Evolutionary conservation across 2,888 invertebrate genomes (phyloP), one percentile per base, ranked within the genome.

Genomic region (Daptonema setosum): DNA sequence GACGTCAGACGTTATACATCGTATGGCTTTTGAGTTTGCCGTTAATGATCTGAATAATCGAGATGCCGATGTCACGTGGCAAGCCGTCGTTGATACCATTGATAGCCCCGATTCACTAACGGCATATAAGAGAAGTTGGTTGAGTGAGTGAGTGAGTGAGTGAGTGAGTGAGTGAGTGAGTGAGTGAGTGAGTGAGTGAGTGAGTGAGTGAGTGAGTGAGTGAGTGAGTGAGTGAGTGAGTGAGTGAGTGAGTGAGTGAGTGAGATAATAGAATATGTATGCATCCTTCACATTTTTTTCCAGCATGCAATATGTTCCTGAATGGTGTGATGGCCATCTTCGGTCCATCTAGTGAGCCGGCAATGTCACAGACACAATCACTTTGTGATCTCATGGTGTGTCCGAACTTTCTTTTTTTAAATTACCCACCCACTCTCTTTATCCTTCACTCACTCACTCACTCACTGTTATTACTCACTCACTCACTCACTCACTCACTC

Each of bases 241-340:
- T n/a, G n/a, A n/a, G n/a, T n/a, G n/a, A n/a, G n/a, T n/a, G n/a
- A n/a, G n/a, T n/a, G n/a, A n/a, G n/a, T n/a, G n/a, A n/a, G n/a
- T n/a, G n/a, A n/a, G n/a, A n/a, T n/a, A n/a, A n/a, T n/a, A n/a
- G n/a, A n/a, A n/a, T n/a, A n/a, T n/a, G n/a, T n/a, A n/a, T n/a
- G n/a, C n/a, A n/a, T 35, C 35, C 35, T 17, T 35, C 35, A 35
- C 35, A 35, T 35, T 35, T 17, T 17, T 35, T 58, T 55, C 5
- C 48, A 58, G 58, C 58, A 8, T 58, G 58, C 50, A 26, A 35
- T 20, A 24, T 56, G 43, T n/a, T 58, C 2, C n/a, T 41, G 50
- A 14, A 24, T 20, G 35, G 43, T 11, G 50, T 52, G 26, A 29
- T 41, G 8, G 56, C 58, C 2, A 17, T 58, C 17, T 54, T 56